These are phyloP conservation scores for Amphimedon queenslandica DNA, from an alignment of 37 sponge, comb jelly and placozoan species.

Conservation along the genomic window DNA sequence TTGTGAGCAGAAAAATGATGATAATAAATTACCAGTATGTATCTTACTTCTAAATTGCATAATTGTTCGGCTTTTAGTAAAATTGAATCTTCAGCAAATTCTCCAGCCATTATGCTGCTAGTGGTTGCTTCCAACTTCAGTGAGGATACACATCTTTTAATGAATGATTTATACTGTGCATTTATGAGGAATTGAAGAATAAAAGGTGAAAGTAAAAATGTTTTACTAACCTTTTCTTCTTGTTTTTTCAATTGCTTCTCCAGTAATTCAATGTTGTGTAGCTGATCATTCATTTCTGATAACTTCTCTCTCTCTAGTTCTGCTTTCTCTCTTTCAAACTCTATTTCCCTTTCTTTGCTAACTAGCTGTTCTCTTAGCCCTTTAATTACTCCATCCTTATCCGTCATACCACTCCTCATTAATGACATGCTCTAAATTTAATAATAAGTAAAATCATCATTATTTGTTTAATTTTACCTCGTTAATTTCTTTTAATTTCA, in stretches of 20 bases:
- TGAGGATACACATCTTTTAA: constrained; percentile 29
- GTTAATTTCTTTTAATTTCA: no score
- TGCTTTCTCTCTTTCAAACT: background rate
- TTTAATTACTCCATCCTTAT: background rate
- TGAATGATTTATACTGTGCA: constrained; percentile 40
- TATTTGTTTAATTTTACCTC: no score
- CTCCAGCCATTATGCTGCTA: constrained; percentile 56
- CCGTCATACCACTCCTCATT: background rate
- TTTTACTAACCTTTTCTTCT: constrained; percentile 17
- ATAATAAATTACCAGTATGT: no score
- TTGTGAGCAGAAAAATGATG: background rate
- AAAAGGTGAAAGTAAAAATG: background rate
- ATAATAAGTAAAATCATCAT: no score
- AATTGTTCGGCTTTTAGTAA: constrained; percentile 59
- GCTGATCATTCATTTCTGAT: constrained; percentile 22
- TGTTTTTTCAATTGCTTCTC: constrained; percentile 21
- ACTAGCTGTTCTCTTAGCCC: background rate
- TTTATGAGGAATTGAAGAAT: background rate
- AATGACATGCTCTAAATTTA: background rate
- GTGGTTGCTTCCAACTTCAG: constrained; percentile 46
- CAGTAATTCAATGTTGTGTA: constrained; percentile 7
- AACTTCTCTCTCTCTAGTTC: constrained; percentile 23
- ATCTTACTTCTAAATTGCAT: constrained; percentile 54
- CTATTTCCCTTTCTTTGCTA: background rate
- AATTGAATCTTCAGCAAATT: constrained; percentile 72